Percentiles rank a stretch among this genome's conserved stretches.
Conservation (phyloP, 2,797 vertebrate genomes). For the Schizopygopsis malacanthus region DNA sequence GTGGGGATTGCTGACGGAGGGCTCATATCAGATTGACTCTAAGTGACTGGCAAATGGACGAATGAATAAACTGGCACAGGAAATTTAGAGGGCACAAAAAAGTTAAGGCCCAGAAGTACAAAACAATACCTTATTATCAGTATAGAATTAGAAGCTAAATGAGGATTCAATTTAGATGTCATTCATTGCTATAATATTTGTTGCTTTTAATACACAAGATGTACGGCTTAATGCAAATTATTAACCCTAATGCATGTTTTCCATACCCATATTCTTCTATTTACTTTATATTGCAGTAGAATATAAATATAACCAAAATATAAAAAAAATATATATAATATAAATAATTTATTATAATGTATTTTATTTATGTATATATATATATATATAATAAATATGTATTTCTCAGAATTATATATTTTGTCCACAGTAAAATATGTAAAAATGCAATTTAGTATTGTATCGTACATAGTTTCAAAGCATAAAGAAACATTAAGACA, state of each 20-base stretch:
- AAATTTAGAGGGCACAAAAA: conserved; percentile 13
- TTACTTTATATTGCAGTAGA: neutral
- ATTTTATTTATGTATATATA: too few species aligned
- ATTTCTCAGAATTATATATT: neutral
- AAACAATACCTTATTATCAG: neutral
- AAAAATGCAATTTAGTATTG: neutral
- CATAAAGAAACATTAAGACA: neutral
- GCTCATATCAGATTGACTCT: conserved; percentile 49
- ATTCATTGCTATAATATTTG: neutral
- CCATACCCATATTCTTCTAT: neutral
- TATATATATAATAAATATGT: too few species aligned
- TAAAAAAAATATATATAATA: neutral
- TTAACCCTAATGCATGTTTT: neutral
- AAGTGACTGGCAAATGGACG: conserved; percentile 38
- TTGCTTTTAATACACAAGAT: neutral
- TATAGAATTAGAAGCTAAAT: neutral
- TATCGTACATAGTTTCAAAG: neutral
- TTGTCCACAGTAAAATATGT: neutral
- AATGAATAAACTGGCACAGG: conserved; percentile 27
- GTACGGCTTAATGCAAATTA: neutral
- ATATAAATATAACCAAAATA: neutral
- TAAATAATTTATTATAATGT: too few species aligned
- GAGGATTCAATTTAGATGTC: neutral
- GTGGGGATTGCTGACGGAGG: conserved; percentile 39
- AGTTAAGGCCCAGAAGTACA: neutral